Evolutionary conservation across 2,888 invertebrate species (phyloP), one percentile per base, ranked within the genome.

Genomic region (Crossocerus cetratus): DNA sequence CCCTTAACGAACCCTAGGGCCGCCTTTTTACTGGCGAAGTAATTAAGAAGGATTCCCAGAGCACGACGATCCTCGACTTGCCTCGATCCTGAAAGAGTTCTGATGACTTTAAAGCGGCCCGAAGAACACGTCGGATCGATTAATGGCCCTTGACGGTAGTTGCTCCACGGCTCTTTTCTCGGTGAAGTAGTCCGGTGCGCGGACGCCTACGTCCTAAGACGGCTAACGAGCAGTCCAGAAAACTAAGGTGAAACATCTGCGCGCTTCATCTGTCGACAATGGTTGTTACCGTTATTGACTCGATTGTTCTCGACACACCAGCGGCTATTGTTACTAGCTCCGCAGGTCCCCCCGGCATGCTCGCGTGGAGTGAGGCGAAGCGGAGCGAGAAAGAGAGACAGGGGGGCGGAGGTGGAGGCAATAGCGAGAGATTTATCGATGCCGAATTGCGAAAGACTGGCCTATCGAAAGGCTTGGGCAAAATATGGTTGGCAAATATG

Each of bases 11-110:
- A 42, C 71, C 55, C 61, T 61, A 56, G 16, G n/a, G n/a, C 78
- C 44, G 44, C 71, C 68, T 78, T 78, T 76, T 74, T 81, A 32
- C 73, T 63, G 60, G 49, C 58, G 64, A 81, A 80, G 81, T 80
- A 80, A 80, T 80, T 80, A 80, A 80, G 76, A 78, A 67, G 76
- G 81, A 72, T 80, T 60, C n/a, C n/a, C 14, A n/a, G 49, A 49
- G 72, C 64, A 32, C 55, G 65, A 53, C 73, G 67, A 69, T 72
- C 72, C 67, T 60, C 77, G 56, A 45, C 20, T 11, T 11, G 54
- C 53, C 21, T 44, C 42, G 21, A 65, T 56, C 57, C 54, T 55
- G 68, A 62, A 56, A 65, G 68, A 78, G 66, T 71, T 80, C 69
- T 69, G 75, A 75, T 65, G 72, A 73, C 72, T 75, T 75, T 75